A percentile compares a stretch with the other conserved stretches of the same genome.
phyloP scores from a whole-genome alignment of 2,113 vertebrate species.

The Ailurus styani region DNA sequence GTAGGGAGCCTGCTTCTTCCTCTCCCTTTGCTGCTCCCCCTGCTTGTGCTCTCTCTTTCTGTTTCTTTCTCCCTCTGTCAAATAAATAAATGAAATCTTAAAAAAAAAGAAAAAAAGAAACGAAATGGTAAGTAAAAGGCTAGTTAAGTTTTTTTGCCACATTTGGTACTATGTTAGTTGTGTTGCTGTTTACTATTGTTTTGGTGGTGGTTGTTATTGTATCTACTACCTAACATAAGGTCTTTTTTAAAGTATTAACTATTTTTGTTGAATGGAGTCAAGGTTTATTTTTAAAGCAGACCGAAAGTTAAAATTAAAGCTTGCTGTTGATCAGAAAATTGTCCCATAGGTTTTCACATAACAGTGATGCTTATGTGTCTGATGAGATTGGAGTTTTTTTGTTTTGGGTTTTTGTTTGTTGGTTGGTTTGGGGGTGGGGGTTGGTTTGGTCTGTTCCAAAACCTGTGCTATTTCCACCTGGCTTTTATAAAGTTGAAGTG shows the following conservation, averaged over 20 bases:
- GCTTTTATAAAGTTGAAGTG: slow-evolving; percentile 3
- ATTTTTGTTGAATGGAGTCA: background rate
- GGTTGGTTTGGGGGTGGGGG: background rate
- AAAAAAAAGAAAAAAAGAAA: background rate
- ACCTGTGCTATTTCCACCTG: background rate
- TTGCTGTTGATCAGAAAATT: background rate
- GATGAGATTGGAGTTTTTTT: background rate
- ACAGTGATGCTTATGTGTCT: background rate
- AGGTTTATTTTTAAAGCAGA: slow-evolving; percentile 27
- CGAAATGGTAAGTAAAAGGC: background rate
- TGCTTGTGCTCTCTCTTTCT: too few species aligned
- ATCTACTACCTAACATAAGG: background rate
- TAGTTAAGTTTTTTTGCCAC: background rate
- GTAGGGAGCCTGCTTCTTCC: too few species aligned
- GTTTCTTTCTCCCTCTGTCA: too few species aligned
- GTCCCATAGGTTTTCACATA: background rate
- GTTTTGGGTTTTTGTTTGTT: background rate
- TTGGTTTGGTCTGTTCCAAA: background rate
- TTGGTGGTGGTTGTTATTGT: background rate
- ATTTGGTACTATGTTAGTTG: background rate
- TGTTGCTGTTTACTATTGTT: background rate
- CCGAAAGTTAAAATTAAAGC: slow-evolving; percentile 15
- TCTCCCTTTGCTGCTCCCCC: too few species aligned
- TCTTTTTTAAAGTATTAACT: background rate
- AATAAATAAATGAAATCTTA: too few species aligned